Percentiles rank a stretch among this genome's conserved stretches.
These are phyloP conservation scores for Drosophila pandora DNA, from an alignment of 1,140 invertebrate genomes.

Conservation along the genomic window DNA sequence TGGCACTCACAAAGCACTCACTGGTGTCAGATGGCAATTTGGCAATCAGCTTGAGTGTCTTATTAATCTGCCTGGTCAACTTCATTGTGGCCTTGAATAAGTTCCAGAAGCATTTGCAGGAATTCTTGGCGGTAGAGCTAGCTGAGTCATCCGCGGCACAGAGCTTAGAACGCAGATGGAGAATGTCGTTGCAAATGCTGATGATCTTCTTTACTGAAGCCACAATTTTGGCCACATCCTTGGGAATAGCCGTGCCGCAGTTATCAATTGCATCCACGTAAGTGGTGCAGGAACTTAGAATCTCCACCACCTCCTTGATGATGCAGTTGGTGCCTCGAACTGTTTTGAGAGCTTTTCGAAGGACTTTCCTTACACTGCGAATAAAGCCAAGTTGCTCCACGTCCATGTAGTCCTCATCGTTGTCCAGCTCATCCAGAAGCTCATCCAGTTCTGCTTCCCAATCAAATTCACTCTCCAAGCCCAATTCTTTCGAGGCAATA, in stretches of 20 bases:
- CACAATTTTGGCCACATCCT: conserved; percentile 51
- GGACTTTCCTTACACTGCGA: neutral
- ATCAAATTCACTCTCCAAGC: neutral
- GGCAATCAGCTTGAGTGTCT: conserved; percentile 27
- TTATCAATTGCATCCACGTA: conserved; percentile 39
- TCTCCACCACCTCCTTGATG: conserved; percentile 23
- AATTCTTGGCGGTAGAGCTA: neutral
- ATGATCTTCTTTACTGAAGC: conserved; percentile 34
- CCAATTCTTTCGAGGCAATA: neutral
- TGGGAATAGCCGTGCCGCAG: conserved; percentile 42
- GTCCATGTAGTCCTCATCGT: conserved; percentile 38
- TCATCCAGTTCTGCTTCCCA: conserved; percentile 1
- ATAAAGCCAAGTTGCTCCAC: conserved; percentile 28
- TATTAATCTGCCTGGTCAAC: conserved; percentile 36
- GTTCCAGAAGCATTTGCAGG: conserved; percentile 26
- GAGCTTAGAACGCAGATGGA: conserved; percentile 27
- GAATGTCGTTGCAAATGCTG: conserved; percentile 35
- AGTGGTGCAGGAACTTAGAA: conserved; percentile 24
- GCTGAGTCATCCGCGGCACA: conserved; percentile 20
- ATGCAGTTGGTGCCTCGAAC: conserved; percentile 52
- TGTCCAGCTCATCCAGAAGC: conserved; percentile 16
- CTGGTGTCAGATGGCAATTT: conserved; percentile 42
- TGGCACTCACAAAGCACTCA: conserved; percentile 45
- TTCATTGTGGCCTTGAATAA: conserved; percentile 31
- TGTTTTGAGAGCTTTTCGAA: conserved; percentile 26